Evolutionary conservation across 2,113 vertebrate species (phyloP).

Genomic region (Phyllostomus hastatus): DNA sequence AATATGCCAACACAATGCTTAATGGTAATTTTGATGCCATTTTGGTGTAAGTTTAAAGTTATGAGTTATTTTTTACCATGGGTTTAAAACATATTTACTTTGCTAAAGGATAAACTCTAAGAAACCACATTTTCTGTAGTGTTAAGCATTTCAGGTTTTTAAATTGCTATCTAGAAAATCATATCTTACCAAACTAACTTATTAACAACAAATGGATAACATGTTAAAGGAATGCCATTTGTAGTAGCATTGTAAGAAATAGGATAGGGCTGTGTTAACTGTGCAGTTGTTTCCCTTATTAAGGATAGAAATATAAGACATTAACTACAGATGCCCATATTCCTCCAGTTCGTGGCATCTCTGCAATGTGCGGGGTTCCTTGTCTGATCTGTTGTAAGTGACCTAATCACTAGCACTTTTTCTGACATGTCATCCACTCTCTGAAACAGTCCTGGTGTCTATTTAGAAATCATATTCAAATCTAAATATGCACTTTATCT

Average conservation of each 20-base stretch:
- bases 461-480: constrained; percentile 70
- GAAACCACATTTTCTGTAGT: constrained; percentile 16
- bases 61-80: constrained; percentile 31
- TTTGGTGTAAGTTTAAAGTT: constrained; percentile 27
- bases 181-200: constrained; percentile 16
- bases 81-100: background rate
- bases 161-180: constrained; percentile 44
- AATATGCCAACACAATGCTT: constrained; percentile 74
- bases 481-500: constrained; percentile 66
- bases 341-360: constrained; percentile 76
- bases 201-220: constrained; percentile 43
- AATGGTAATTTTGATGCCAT: constrained; percentile 52
- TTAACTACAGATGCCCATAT: constrained; percentile 78
- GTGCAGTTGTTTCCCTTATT: constrained; percentile 74
- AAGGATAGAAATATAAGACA: constrained; percentile 78
- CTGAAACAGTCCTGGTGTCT: constrained; percentile 48
- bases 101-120: constrained; percentile 9
- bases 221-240: background rate
- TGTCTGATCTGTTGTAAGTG: constrained; percentile 89
- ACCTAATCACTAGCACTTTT: constrained; percentile 65
- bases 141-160: constrained; percentile 5
- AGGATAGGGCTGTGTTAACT: constrained; percentile 49
- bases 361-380: constrained; percentile 83
- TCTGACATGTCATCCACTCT: constrained; percentile 7
- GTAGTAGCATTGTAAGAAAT: constrained; percentile 34